Base-by-base conservation (phyloP, 2,797 vertebrate genomes). In the Sebastes reedi region DNA sequence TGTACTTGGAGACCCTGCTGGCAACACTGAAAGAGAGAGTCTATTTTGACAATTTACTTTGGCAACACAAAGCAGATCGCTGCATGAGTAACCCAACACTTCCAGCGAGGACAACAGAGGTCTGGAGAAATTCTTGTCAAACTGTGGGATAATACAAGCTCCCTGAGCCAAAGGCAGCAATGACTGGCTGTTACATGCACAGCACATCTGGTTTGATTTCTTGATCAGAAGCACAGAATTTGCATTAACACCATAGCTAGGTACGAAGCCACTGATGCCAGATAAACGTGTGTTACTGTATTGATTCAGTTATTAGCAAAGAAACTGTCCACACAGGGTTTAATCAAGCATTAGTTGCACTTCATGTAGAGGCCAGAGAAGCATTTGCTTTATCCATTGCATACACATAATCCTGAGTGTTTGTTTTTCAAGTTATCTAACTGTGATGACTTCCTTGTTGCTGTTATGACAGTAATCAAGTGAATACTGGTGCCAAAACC, bases 71-170 rank as follows among this genome's bases (percentile, higher is more conserved):
- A 83, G 75, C 54, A 60, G 59, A 84, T 34, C 39, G 13, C 80
- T 67, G 64, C 39, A 25, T 34, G 80, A 68, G 80, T 79, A 75
- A 87, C 72, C 52, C 9, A 66, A 77, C 61, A 71, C 77, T 76
- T 80, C 42, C 61, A 77, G 66, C 20, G 22, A 59, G 34, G 54
- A 85, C 82, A 69, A 36, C 75, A 64, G 77, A 75, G 76, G 79
- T 71, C 79, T 80, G 64, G 59, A 76, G 73, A 67, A 30, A 71
- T 79, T 83, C 69, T 56, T 81, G 70, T 84, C 74, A 80, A 75
- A 72, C 54, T 71, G 62, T 62, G 30, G 39, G 67, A 76, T 75
- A 55, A 61, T 71, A 64, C 0, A 1, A 83, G 32, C 55, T 56
- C 27, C 58, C 59, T 4, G 56, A 84, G 71, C 71, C 72, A 36